Percentiles rank a stretch among this genome's conserved stretches.
These are phyloP conservation scores for Gymnorhina tibicen DNA, from an alignment of 2,113 vertebrate species.

Conservation along the genomic window DNA sequence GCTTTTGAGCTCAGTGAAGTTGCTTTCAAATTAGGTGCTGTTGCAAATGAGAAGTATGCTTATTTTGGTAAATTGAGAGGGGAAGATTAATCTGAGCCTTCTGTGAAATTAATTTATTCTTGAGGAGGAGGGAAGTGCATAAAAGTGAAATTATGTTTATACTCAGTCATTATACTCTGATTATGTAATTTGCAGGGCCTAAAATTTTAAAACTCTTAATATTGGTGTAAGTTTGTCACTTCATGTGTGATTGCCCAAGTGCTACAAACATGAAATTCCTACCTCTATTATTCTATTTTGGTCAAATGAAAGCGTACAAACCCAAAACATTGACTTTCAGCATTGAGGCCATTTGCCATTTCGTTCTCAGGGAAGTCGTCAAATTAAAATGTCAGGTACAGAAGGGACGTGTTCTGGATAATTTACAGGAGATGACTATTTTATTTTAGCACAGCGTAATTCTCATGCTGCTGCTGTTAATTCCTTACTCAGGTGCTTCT, in stretches of 20 bases:
- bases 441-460: background rate
- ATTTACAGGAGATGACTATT: background rate
- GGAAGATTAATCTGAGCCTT: background rate
- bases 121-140: background rate
- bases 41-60: background rate
- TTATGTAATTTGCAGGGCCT: background rate
- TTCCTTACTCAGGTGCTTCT: background rate
- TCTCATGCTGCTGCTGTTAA: background rate
- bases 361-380: rapidly evolving
- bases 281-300: background rate
- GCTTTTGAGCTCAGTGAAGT: background rate
- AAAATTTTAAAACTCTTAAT: background rate
- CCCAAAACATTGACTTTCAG: background rate
- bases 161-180: background rate
- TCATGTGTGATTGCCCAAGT: background rate
- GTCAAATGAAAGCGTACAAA: background rate
- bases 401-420: background rate
- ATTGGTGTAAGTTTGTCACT: background rate
- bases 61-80: background rate
- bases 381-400: background rate
- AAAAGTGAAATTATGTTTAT: background rate
- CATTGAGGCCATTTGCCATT: background rate
- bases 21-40: background rate
- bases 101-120: background rate
- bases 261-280: background rate